phyloP scores from a whole-genome alignment of 2,113 vertebrate species.

The Asarcornis scutulata region DNA sequence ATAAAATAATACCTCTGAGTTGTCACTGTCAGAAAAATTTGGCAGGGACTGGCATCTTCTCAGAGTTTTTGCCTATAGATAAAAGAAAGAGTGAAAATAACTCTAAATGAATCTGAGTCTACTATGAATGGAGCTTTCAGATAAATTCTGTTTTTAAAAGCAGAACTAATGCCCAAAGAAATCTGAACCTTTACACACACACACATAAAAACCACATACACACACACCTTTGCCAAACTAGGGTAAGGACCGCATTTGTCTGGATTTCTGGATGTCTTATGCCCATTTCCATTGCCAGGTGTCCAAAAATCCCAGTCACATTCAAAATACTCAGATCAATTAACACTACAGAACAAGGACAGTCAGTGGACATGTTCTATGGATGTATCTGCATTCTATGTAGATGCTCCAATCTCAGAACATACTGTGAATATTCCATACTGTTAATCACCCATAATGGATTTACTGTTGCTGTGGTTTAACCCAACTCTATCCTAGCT shows the following conservation, averaged over 20 bases:
- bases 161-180: neutral
- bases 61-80: neutral
- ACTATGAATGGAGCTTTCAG: neutral
- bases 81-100: neutral
- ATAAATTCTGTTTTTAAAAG: neutral
- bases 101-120: neutral
- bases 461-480: neutral
- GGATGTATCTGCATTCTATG: too few species aligned
- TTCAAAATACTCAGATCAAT: neutral
- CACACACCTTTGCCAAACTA: neutral
- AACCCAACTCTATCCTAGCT: too few species aligned
- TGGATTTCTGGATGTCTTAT: neutral
- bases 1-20: constrained; percentile 4
- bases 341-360: neutral
- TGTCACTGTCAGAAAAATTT: neutral
- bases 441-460: neutral
- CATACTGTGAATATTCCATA: neutral
- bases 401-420: neutral
- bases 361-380: neutral
- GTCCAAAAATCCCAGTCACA: neutral
- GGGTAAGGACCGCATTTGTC: neutral
- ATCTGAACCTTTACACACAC: neutral
- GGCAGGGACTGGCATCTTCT: neutral
- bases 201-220: neutral
- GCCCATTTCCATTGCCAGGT: neutral